Evolutionary conservation across 2,113 vertebrate species (phyloP), one percentile per base, ranked within the genome.

Genomic region (Polypterus senegalus): DNA sequence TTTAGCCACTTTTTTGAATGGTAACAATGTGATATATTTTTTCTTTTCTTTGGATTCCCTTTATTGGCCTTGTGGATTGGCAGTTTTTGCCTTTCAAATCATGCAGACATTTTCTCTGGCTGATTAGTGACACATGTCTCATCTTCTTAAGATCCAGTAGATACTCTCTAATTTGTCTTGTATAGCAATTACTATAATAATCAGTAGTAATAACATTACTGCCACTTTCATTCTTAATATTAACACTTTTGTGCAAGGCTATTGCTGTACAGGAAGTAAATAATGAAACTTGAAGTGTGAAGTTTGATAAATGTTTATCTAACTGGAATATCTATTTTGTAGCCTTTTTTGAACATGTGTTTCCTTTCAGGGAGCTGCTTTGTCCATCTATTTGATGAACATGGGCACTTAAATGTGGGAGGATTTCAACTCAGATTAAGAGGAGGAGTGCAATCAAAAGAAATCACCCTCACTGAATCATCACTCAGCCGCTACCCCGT

Each of bases 401-500:
- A 64, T 49, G 69, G 63, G 7, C 57, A 67, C 10, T 58, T 69
- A 10, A 73, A 71, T 5, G 63, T 65, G 48, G 73, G 73, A 48
- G 73, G 70, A 27, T 70, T 71, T 65, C 69, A 75, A 52, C 58
- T 69, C 6, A 64, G 59, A 62, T 58, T 74, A 8, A 61, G 61
- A 56, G 54, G 57, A 9, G 63, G 67, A n/a, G 46, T 71, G 55
- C 55, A 62, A 56, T 45, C 46, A 3, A 66, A 68, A 4, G 62
- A 48, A 5, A 49, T 44, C 8, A 47, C 57, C 51, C 57, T 71
- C 43, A 55, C 8, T 45, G 59, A 58, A 48, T 49, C 60, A 7
- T 59, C 57, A 9, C 57, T 69, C 47, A 46, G 47, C n/a, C 64
- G 49, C 3, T 54, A 63, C 46, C 57, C 55, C 5, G 49, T 27